phyloP scores from a whole-genome alignment of 2,888 invertebrate genomes.

The Phalera bucephala region DNA sequence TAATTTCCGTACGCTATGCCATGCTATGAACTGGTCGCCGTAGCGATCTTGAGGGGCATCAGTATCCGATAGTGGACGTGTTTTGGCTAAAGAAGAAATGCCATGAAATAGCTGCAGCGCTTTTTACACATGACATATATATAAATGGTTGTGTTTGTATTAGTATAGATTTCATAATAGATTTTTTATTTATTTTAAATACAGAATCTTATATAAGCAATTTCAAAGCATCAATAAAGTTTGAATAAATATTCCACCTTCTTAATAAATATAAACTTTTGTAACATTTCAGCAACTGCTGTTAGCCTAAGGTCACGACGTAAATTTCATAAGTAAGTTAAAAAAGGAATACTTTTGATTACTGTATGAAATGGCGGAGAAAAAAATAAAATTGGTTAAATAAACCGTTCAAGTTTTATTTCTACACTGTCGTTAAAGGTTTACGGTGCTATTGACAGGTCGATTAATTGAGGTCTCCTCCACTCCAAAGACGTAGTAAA shows the following conservation, averaged over 20 bases:
- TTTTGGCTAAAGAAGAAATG: too few relatives aligned
- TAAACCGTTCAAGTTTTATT: not conserved
- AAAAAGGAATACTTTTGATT: not conserved
- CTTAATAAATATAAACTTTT: not conserved
- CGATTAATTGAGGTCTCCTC: constrained; percentile 12
- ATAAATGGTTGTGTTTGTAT: too few relatives aligned
- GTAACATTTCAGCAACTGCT: not conserved
- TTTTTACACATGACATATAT: too few relatives aligned
- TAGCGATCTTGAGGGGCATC: too few relatives aligned
- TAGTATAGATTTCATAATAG: too few relatives aligned
- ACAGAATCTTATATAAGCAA: too few relatives aligned
- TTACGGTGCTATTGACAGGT: constrained; percentile 15
- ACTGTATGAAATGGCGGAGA: not conserved
- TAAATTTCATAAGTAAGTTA: not conserved
- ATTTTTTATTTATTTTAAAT: too few relatives aligned
- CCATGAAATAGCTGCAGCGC: too few relatives aligned
- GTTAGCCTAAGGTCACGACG: not conserved
- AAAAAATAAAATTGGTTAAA: not conserved
- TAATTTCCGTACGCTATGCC: too few relatives aligned
- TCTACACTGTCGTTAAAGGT: constrained; percentile 3
- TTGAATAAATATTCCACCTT: not conserved
- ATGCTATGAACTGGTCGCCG: too few relatives aligned
- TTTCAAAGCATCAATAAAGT: too few relatives aligned
- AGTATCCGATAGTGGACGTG: too few relatives aligned
- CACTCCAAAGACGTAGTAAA: constrained; percentile 7